Evolutionary conservation across 2,888 invertebrate genomes (phyloP).

Genomic region (Phanerotoma sp.): DNA sequence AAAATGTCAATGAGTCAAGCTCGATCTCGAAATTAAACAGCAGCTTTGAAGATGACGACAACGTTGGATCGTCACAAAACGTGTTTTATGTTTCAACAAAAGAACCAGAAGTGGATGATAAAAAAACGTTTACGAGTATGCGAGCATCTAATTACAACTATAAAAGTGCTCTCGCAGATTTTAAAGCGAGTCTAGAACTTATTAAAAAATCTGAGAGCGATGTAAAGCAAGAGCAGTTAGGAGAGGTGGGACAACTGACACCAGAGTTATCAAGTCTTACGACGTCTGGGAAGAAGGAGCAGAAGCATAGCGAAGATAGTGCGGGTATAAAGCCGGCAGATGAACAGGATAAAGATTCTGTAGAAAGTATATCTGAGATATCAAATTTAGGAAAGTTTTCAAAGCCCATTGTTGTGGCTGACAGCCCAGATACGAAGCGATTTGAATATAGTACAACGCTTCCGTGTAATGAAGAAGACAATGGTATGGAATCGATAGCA

Average conservation of each 20-base stretch:
- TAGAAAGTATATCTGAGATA: background rate
- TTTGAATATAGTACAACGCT: conserved; percentile 38
- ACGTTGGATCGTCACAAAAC: background rate
- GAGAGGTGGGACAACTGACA: background rate
- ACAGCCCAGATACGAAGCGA: conserved; percentile 26
- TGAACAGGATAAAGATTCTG: background rate
- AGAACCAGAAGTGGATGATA: background rate
- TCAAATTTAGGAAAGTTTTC: conserved; percentile 18
- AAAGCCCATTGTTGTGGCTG: conserved; percentile 51
- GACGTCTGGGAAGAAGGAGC: too few species aligned
- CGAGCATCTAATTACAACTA: conserved; percentile 1
- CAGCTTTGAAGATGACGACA: background rate
- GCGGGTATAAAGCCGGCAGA: background rate
- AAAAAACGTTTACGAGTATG: background rate
- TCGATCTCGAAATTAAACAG: background rate
- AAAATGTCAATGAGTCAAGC: background rate
- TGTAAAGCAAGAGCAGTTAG: background rate
- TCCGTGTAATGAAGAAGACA: conserved; percentile 42
- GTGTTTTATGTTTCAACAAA: background rate
- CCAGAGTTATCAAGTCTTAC: background rate
- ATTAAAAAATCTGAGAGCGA: background rate
- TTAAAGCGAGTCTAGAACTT: background rate
- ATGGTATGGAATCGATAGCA: conserved; percentile 20
- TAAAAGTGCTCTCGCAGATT: background rate
- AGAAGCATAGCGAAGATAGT: too few species aligned